Evolutionary conservation across 2,888 invertebrate genomes (phyloP).

Genomic region (Acanthacorydalis orientalis): DNA sequence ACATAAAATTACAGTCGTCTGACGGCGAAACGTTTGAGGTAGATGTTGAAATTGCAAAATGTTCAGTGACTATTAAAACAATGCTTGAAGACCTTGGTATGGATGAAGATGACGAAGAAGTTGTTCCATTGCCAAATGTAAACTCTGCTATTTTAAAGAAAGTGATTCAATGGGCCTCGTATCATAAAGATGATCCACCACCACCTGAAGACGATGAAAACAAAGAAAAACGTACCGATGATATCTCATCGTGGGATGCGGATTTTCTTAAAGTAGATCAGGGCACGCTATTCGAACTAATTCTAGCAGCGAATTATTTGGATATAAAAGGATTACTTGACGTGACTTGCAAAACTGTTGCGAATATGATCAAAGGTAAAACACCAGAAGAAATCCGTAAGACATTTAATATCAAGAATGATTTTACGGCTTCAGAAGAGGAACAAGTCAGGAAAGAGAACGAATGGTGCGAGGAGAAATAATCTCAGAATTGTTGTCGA

Average conservation of each 20-base stretch:
- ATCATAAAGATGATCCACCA: conserved; percentile 90
- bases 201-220: conserved; percentile 95
- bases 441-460: conserved; percentile 95
- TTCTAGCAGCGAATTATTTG: conserved; percentile 91
- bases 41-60: conserved; percentile 92
- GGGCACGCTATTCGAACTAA: conserved; percentile 89
- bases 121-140: conserved; percentile 92
- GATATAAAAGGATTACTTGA: conserved; percentile 91
- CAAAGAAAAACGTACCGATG: conserved; percentile 96
- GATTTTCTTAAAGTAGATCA: conserved; percentile 98
- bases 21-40: conserved; percentile 94
- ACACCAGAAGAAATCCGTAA: conserved; percentile 95
- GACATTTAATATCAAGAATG: conserved; percentile 94
- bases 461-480: conserved; percentile 88
- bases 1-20: conserved; percentile 84
- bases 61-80: conserved; percentile 94
- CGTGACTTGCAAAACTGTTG: conserved; percentile 96
- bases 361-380: conserved; percentile 97
- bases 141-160: conserved; percentile 93
- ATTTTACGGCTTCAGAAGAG: conserved; percentile 90
- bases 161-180: conserved; percentile 84
- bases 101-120: conserved; percentile 86
- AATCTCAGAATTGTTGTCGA: conserved; percentile 12
- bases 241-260: conserved; percentile 97
- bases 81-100: conserved; percentile 91